These are phyloP conservation scores for Orbicella faveolata DNA, from an alignment of 64 coral and sea anemone species.

Conservation along the genomic window DNA sequence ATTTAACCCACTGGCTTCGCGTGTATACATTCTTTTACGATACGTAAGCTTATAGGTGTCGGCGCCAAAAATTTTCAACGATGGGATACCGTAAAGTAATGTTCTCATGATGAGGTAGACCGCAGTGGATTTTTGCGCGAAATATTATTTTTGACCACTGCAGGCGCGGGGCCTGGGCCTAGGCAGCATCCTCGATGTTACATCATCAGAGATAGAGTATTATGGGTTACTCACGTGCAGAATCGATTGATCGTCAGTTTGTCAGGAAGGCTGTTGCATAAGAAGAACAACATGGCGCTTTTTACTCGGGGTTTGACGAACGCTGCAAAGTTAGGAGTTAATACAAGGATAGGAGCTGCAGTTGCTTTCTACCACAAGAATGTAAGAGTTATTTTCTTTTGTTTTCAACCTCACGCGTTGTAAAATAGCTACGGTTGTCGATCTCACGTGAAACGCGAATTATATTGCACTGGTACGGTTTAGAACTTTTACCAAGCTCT, in stretches of 20 bases:
- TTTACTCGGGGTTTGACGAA: conserved; percentile 39
- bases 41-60: too few relatives aligned
- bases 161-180: too few relatives aligned
- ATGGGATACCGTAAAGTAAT: too few relatives aligned
- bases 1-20: too few relatives aligned
- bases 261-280: not conserved
- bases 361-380: conserved; percentile 79
- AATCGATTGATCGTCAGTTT: not conserved
- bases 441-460: not conserved
- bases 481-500: not conserved
- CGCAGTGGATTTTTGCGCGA: too few relatives aligned
- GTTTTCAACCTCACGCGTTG: not conserved
- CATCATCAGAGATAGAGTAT: not conserved
- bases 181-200: too few relatives aligned
- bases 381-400: conserved; percentile 41
- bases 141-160: too few relatives aligned
- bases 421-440: not conserved
- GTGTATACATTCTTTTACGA: too few relatives aligned
- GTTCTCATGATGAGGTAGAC: too few relatives aligned
- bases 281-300: not conserved
- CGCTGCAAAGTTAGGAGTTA: conserved; percentile 33
- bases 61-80: too few relatives aligned
- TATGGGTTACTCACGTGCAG: not conserved
- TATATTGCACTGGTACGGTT: not conserved
- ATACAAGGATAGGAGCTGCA: conserved; percentile 17